These are phyloP conservation scores for Dynastes maya DNA, from an alignment of 2,888 invertebrate genomes.

Conservation along the genomic window DNA sequence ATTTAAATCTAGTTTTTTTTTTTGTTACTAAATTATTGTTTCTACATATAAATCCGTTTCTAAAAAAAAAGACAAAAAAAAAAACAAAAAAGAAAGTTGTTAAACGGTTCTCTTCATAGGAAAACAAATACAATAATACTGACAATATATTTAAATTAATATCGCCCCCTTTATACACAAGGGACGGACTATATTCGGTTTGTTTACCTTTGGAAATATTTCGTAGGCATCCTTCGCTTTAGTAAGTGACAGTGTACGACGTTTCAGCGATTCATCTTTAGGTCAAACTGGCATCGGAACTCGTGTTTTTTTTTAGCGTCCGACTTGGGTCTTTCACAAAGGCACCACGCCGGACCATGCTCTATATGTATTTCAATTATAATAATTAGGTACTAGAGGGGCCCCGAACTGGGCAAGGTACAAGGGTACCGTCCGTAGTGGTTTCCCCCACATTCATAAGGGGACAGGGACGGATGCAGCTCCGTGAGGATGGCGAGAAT, in stretches of 20 bases:
- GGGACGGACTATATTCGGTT: too few species aligned
- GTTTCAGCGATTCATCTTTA: constrained; percentile 10
- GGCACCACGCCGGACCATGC: constrained; percentile 47
- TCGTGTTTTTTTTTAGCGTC: constrained; percentile 43
- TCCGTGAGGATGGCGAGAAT: background rate
- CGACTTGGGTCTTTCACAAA: constrained; percentile 42
- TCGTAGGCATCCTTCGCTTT: too few species aligned
- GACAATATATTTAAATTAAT: too few species aligned
- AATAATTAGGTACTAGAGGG: constrained; percentile 52
- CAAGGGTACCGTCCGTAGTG: constrained; percentile 26
- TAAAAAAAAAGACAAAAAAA: too few species aligned
- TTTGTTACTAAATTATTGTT: too few species aligned
- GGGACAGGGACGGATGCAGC: constrained; percentile 25
- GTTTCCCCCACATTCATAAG: background rate
- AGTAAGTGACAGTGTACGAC: background rate
- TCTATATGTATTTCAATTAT: constrained; percentile 52
- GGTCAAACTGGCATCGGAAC: constrained; percentile 46
- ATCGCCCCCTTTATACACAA: too few species aligned
- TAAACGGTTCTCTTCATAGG: too few species aligned
- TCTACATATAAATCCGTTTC: too few species aligned
- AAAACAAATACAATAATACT: too few species aligned
- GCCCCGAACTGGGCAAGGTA: constrained; percentile 40
- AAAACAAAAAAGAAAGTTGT: too few species aligned
- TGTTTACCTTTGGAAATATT: too few species aligned
- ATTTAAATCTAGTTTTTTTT: too few species aligned